Evolutionary conservation across 1,140 invertebrate genomes (phyloP).

Genomic region (Helicorthomorpha holstii): DNA sequence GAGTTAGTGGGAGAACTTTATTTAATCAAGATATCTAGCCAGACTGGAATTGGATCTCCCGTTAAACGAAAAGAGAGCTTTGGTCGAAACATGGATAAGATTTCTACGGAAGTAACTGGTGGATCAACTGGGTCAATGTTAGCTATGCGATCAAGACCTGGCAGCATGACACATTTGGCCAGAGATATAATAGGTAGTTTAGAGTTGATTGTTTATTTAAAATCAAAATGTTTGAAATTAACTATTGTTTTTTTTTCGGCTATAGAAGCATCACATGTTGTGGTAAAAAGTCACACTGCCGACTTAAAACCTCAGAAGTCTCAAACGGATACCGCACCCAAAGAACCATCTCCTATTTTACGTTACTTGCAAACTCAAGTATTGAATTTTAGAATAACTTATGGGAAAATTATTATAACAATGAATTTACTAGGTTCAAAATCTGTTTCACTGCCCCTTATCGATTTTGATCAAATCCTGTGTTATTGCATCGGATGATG

Average conservation of each 20-base stretch:
- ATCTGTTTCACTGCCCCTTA: conserved; percentile 76
- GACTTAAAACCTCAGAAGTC: not conserved
- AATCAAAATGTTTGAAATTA: no score
- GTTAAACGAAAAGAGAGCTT: conserved; percentile 54
- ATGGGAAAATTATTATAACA: not conserved
- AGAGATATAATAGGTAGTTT: conserved; percentile 12
- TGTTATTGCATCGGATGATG: conserved; percentile 69
- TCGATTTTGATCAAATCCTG: conserved; percentile 81
- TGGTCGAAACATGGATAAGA: conserved; percentile 33
- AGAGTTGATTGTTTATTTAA: no score
- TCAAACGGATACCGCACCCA: not conserved
- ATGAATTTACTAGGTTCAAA: conserved; percentile 39
- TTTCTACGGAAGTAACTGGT: conserved; percentile 12
- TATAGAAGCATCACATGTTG: no score
- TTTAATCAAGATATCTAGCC: conserved; percentile 51
- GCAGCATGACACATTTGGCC: conserved; percentile 16
- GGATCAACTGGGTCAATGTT: no score
- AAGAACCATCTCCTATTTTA: conserved; percentile 44
- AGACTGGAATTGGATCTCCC: conserved; percentile 48
- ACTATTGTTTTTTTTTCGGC: no score
- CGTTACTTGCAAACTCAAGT: conserved; percentile 77
- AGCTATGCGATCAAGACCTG: conserved; percentile 14
- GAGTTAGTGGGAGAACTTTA: conserved; percentile 23
- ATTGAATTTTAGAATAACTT: conserved; percentile 7
- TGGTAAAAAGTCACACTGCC: not conserved